Conservation (phyloP, 2,888 invertebrate genomes). For the Ametastegia equiseti region DNA sequence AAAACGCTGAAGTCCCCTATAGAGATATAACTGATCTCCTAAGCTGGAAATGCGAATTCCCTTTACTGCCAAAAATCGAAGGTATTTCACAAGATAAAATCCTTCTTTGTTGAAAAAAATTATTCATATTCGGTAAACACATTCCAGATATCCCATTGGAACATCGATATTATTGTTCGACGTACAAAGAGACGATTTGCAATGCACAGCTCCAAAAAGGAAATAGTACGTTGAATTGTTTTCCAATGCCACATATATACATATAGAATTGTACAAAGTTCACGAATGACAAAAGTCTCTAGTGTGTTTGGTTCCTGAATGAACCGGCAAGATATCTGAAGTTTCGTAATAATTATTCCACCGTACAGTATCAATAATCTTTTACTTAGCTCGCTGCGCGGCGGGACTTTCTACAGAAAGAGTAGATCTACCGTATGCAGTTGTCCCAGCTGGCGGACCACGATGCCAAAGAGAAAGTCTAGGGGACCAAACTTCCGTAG, state of each 20-base stretch:
- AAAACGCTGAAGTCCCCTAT: slow-evolving; percentile 55
- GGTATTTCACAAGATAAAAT: slow-evolving; percentile 37
- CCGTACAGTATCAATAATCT: neutral
- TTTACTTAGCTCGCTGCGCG: neutral
- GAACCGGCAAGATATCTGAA: neutral
- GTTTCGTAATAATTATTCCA: neutral
- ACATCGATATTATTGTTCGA: slow-evolving; percentile 30
- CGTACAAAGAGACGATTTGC: slow-evolving; percentile 36
- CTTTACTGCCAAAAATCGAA: slow-evolving; percentile 55
- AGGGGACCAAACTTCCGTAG: slow-evolving; percentile 61
- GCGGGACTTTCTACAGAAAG: slow-evolving; percentile 49
- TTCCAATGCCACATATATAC: neutral
- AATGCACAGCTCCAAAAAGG: neutral
- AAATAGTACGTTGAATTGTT: slow-evolving; percentile 3
- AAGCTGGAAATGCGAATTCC: slow-evolving; percentile 59
- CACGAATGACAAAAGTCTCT: no score
- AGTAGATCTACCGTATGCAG: slow-evolving; percentile 45
- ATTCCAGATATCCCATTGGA: slow-evolving; percentile 40
- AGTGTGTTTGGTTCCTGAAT: neutral
- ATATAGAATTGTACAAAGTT: no score
- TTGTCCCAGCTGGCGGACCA: slow-evolving; percentile 41
- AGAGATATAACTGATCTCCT: slow-evolving; percentile 55
- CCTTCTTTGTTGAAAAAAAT: neutral
- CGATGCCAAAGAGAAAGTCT: slow-evolving; percentile 43
- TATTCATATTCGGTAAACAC: neutral